Percentiles rank a stretch among this genome's conserved stretches.
phyloP scores from a whole-genome alignment of 2,113 vertebrate species.

The Rhegmatorhina hoffmannsi region DNA sequence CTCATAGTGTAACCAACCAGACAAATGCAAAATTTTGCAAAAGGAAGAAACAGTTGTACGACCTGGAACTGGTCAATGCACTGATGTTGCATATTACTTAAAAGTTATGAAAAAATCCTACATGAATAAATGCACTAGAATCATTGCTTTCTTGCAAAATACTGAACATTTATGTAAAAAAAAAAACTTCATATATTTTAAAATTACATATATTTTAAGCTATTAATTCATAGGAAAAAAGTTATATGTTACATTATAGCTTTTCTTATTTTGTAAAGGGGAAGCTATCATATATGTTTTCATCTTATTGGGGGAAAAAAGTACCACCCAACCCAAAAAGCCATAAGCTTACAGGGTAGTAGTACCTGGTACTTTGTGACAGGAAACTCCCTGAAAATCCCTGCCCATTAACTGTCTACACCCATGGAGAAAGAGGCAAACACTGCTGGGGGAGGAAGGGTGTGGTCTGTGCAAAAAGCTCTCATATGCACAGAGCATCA shows the following conservation, averaged over 20 bases:
- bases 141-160: not conserved
- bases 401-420: not conserved
- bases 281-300: not conserved
- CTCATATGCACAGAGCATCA: not conserved
- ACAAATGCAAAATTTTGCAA: not conserved
- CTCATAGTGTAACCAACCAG: not conserved
- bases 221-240: not conserved
- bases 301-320: not conserved
- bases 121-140: not conserved
- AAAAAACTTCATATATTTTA: not conserved
- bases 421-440: not conserved
- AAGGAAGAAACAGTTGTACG: not conserved
- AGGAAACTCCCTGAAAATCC: not conserved
- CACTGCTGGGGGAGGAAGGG: too few relatives aligned
- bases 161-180: not conserved
- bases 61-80: not conserved
- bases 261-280: not conserved
- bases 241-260: not conserved
- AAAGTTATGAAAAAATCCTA: rapidly evolving
- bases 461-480: not conserved
- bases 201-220: not conserved
- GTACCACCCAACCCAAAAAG: not conserved
- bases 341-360: not conserved
- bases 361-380: not conserved
- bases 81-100: not conserved